Percentiles rank a stretch among this genome's conserved stretches.
Conservation (phyloP, 2,113 vertebrate genomes). For the Cheilinus undulatus region DNA sequence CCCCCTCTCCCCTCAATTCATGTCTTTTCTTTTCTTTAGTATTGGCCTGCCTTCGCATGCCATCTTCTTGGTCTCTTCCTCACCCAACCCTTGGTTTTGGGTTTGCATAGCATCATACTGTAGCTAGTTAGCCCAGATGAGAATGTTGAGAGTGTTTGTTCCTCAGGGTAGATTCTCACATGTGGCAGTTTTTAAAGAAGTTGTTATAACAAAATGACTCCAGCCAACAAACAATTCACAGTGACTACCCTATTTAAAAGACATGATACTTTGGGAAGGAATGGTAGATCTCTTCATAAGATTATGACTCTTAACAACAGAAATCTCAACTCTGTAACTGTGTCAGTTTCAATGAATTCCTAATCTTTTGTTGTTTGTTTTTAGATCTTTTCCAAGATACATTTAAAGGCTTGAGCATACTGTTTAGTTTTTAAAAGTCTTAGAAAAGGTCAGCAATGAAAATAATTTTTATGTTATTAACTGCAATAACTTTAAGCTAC, state of each 20-base stretch:
- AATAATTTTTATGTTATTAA: too few species aligned
- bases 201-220: slow-evolving; percentile 3
- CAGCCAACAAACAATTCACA: slow-evolving; percentile 10
- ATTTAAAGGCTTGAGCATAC: too few species aligned
- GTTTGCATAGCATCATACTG: slow-evolving; percentile 21
- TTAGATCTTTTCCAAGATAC: too few species aligned
- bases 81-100: slow-evolving; percentile 18
- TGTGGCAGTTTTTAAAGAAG: slow-evolving; percentile 29
- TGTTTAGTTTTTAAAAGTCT: too few species aligned
- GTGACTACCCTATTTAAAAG: not conserved
- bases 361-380: too few species aligned
- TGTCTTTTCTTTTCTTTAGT: not conserved
- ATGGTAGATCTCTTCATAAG: not conserved
- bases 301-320: too few species aligned
- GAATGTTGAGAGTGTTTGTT: not conserved
- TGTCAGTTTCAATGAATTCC: too few species aligned
- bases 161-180: slow-evolving; percentile 6
- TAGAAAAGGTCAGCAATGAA: too few species aligned
- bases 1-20: not conserved
- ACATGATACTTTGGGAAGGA: not conserved
- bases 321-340: too few species aligned
- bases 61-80: not conserved
- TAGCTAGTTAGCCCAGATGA: slow-evolving; percentile 14
- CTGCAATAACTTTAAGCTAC: too few species aligned
- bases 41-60: not conserved